A percentile compares a stretch with the other conserved stretches of the same genome.
Evolutionary conservation across 2,888 invertebrate genomes (phyloP).

Genomic region (Protonemura montana): DNA sequence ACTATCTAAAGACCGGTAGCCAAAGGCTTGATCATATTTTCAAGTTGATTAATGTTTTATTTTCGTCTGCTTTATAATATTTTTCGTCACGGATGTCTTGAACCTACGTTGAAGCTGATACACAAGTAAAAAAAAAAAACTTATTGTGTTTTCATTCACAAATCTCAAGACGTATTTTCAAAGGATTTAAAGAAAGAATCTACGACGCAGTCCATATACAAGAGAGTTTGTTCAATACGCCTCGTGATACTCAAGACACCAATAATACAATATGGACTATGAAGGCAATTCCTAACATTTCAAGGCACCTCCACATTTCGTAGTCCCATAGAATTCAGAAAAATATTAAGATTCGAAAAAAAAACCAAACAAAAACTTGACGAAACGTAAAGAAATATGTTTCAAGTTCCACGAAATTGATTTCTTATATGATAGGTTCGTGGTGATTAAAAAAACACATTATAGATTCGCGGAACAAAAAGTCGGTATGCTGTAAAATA

Average conservation of each 20-base stretch:
- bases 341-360: background rate
- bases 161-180: background rate
- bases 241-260: background rate
- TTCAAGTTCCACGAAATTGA: background rate
- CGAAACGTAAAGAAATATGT: background rate
- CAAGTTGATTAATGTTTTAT: slow-evolving; percentile 20
- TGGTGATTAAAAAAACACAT: slow-evolving; percentile 3
- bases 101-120: background rate
- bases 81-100: slow-evolving; percentile 1
- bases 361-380: background rate
- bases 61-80: background rate
- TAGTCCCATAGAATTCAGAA: background rate
- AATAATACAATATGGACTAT: background rate
- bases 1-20: slow-evolving; percentile 9
- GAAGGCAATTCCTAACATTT: background rate
- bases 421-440: background rate
- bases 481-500: background rate
- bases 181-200: background rate
- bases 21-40: slow-evolving; percentile 2
- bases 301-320: background rate
- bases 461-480: background rate
- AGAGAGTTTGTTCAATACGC: background rate
- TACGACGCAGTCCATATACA: background rate
- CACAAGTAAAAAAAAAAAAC: background rate
- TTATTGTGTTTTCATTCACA: background rate